phyloP scores from a whole-genome alignment of 1,140 invertebrate species.

The Brachionus plicatilis region DNA sequence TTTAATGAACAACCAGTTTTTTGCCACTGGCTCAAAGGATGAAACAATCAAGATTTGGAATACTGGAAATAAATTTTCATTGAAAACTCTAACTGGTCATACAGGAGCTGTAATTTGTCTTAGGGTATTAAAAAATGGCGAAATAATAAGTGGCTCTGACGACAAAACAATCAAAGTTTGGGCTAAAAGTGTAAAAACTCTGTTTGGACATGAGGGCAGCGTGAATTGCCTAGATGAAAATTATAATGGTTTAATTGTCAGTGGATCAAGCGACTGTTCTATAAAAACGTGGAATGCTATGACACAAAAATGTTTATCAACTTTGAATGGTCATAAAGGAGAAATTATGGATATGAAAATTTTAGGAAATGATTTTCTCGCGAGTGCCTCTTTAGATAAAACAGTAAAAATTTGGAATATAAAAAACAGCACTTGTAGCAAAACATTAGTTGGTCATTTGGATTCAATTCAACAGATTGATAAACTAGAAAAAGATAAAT shows the following conservation, averaged over 20 bases:
- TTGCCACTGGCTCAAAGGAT: neutral
- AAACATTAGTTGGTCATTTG: neutral
- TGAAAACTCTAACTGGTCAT: neutral
- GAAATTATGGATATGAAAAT: neutral
- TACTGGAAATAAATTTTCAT: neutral
- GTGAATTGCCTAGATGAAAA: neutral
- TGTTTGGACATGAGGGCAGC: neutral
- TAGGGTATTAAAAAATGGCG: neutral
- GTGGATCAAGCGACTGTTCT: neutral
- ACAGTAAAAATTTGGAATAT: neutral
- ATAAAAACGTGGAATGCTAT: neutral
- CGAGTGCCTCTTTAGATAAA: neutral
- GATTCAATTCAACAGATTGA: neutral
- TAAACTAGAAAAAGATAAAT: neutral
- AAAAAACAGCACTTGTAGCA: neutral
- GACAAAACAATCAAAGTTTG: constrained; percentile 8
- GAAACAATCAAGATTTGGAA: constrained; percentile 25
- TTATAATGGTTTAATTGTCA: neutral
- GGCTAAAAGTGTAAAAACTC: neutral
- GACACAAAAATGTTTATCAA: neutral
- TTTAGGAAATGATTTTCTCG: neutral
- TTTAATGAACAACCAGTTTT: constrained; percentile 2
- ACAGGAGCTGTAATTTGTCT: neutral
- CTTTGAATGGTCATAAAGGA: neutral
- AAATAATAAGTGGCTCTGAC: neutral